These are phyloP conservation scores for Apamea anceps DNA, from an alignment of 2,888 invertebrate genomes.

Conservation along the genomic window DNA sequence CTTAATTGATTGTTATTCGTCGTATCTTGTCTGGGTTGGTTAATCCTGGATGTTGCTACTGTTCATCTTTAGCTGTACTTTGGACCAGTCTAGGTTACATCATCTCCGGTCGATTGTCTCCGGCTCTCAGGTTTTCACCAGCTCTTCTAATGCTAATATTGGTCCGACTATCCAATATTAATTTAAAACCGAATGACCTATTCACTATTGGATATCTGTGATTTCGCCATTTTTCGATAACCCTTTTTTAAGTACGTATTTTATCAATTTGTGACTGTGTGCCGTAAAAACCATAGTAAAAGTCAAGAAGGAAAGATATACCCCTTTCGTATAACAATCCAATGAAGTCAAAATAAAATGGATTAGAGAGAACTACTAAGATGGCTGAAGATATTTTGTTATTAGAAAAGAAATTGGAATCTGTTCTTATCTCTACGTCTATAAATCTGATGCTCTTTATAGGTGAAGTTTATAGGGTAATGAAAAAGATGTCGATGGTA, in stretches of 20 bases:
- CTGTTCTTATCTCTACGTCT: constrained; percentile 6
- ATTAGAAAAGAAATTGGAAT: constrained; percentile 20
- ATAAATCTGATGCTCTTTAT: constrained; percentile 41
- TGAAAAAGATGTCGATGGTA: constrained; percentile 28
- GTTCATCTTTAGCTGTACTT: constrained; percentile 3
- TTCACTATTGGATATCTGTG: not conserved
- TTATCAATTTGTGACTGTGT: not conserved
- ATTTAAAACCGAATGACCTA: not conserved
- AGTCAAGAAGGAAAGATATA: not conserved
- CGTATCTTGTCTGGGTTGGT: constrained; percentile 22
- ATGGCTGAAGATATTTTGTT: constrained; percentile 2
- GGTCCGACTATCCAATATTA: not conserved
- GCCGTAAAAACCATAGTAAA: not conserved
- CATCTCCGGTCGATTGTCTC: not conserved
- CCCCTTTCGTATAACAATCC: not conserved
- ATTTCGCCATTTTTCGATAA: not conserved
- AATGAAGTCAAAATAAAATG: not conserved
- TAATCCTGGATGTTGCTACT: constrained; percentile 8
- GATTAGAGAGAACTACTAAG: not conserved
- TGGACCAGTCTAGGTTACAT: not conserved
- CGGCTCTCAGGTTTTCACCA: not conserved
- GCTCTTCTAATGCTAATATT: not conserved
- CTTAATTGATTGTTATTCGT: constrained; percentile 23
- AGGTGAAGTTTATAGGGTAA: constrained; percentile 23
- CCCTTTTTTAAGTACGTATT: too few species aligned